A percentile compares a stretch with the other conserved stretches of the same genome.
These are phyloP conservation scores for Dasypogon diadema DNA, from an alignment of 2,888 invertebrate species.

Conservation along the genomic window DNA sequence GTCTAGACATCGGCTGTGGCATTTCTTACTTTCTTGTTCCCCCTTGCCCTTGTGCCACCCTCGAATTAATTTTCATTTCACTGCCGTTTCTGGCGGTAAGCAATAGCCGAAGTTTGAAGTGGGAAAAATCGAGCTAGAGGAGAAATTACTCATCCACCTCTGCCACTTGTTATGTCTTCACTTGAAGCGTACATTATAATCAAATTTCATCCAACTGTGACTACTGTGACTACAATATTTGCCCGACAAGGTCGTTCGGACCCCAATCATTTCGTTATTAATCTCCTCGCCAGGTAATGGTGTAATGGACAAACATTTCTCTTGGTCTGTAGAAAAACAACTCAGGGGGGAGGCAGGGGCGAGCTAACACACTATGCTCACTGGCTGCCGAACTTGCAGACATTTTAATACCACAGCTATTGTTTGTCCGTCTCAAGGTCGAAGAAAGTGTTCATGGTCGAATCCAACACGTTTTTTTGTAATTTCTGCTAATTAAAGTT, in stretches of 20 bases:
- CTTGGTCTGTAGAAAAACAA: too few species aligned
- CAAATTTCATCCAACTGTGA: conserved; percentile 28
- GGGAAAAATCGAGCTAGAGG: not conserved
- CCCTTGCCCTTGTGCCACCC: not conserved
- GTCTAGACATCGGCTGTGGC: conserved; percentile 26
- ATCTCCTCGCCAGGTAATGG: not conserved
- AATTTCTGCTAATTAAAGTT: conserved; percentile 32
- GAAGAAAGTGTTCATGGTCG: conserved; percentile 26
- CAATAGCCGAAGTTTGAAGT: not conserved
- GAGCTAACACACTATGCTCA: too few species aligned
- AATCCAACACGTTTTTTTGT: not conserved
- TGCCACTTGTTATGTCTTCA: not conserved
- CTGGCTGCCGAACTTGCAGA: not conserved
- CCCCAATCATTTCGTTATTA: not conserved
- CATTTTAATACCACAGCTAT: conserved; percentile 10
- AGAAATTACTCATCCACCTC: not conserved
- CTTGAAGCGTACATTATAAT: not conserved
- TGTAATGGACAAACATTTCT: not conserved
- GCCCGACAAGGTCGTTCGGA: not conserved
- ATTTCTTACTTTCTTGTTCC: not conserved
- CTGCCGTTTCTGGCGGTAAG: not conserved
- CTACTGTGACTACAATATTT: not conserved
- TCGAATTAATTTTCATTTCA: not conserved
- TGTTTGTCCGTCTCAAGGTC: conserved; percentile 34
- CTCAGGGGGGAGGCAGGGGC: too few species aligned